A percentile compares a stretch with the other conserved stretches of the same genome.
These are phyloP conservation scores for Drosophila bunnanda DNA, from an alignment of 2,888 invertebrate species.

Conservation along the genomic window DNA sequence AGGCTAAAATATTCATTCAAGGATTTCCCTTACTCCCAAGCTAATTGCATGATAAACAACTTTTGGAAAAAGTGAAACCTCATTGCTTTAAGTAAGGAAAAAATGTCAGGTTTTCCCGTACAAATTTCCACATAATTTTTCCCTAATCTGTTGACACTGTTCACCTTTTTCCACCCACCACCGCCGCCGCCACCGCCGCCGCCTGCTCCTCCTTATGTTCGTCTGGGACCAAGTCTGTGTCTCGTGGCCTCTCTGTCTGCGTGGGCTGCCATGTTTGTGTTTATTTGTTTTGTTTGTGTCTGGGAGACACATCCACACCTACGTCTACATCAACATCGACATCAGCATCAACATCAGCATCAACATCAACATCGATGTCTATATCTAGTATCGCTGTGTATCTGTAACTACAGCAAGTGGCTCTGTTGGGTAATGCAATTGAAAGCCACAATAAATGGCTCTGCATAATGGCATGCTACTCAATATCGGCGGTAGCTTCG, in stretches of 20 bases:
- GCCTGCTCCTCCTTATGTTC: neutral
- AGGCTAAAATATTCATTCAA: neutral
- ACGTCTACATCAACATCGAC: constrained; percentile 1
- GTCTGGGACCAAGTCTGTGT: constrained; percentile 29
- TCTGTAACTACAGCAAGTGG: constrained; percentile 34
- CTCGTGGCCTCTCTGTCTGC: constrained; percentile 13
- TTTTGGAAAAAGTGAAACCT: neutral
- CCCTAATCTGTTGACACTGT: constrained; percentile 15
- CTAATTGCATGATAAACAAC: constrained; percentile 4
- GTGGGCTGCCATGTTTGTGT: constrained; percentile 29
- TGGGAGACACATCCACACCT: constrained; percentile 26
- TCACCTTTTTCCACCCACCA: neutral
- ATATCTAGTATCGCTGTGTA: constrained; percentile 15
- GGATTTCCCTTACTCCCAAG: neutral
- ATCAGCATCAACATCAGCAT: constrained; percentile 2
- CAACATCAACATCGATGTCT: constrained; percentile 19
- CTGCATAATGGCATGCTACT: constrained; percentile 69
- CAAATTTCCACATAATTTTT: constrained; percentile 2
- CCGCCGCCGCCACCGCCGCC: neutral
- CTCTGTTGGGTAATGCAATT: constrained; percentile 51
- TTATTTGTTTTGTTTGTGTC: constrained; percentile 43
- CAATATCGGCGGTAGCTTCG: constrained; percentile 42
- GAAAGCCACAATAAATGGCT: constrained; percentile 69
- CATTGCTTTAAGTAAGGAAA: neutral
- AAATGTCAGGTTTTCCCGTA: neutral